Evolutionary conservation across 2,797 vertebrate genomes (phyloP).

Genomic region (Setipinna tenuifilis): DNA sequence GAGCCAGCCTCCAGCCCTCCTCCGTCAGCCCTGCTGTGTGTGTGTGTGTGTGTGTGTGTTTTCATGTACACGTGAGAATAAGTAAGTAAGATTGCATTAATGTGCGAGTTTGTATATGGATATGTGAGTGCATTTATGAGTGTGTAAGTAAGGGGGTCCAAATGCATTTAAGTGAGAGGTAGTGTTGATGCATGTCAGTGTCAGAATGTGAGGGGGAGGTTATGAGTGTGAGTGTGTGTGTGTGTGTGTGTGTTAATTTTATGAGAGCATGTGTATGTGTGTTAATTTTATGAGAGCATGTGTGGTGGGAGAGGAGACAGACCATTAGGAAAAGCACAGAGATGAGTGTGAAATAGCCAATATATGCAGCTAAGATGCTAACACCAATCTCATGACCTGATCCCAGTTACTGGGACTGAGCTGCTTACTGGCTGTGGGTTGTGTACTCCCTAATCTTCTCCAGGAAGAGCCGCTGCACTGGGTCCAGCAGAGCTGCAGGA

Average conservation of each 20-base stretch:
- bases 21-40: constrained; percentile 69
- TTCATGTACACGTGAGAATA: neutral
- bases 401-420: no score
- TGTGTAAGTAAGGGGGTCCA: neutral
- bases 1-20: constrained; percentile 81
- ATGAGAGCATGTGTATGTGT: neutral
- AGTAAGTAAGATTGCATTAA: constrained; percentile 27
- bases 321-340: no score
- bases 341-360: no score
- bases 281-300: neutral
- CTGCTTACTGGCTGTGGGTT: constrained; percentile 76
- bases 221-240: neutral
- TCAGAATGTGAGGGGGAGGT: no score
- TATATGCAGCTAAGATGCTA: no score
- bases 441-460: constrained; percentile 87
- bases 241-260: constrained; percentile 3
- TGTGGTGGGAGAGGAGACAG: neutral
- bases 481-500: constrained; percentile 74
- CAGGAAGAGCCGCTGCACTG: constrained; percentile 85
- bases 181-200: no score
- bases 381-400: no score
- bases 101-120: neutral
- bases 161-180: no score
- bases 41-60: constrained; percentile 4
- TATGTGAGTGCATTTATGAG: neutral